Percentiles rank a stretch among this genome's conserved stretches.
These are phyloP conservation scores for Microplitis manilae DNA, from an alignment of 2,888 invertebrate genomes.

Conservation along the genomic window DNA sequence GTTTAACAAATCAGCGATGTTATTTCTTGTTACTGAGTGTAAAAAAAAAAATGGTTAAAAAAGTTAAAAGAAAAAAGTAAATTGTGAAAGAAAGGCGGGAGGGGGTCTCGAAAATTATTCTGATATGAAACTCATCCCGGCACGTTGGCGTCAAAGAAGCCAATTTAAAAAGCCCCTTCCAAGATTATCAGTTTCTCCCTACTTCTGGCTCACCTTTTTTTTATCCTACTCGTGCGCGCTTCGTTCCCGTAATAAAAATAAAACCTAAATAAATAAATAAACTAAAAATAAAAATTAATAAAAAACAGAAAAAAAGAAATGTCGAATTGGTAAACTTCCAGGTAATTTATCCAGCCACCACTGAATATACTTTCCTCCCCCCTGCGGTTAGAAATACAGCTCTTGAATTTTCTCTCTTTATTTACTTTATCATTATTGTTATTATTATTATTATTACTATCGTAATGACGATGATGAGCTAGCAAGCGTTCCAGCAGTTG, in stretches of 20 bases:
- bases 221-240: constrained; percentile 34
- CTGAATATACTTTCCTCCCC: constrained; percentile 60
- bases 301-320: constrained; percentile 43
- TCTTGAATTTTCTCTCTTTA: constrained; percentile 29
- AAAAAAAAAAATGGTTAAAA: constrained; percentile 45
- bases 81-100: constrained; percentile 33
- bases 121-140: constrained; percentile 70
- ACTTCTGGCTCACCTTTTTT: constrained; percentile 8
- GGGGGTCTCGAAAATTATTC: constrained; percentile 66
- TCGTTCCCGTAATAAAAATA: constrained; percentile 35
- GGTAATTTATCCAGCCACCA: constrained; percentile 65
- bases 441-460: constrained; percentile 28
- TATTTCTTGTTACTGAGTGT: constrained; percentile 43
- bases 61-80: constrained; percentile 39
- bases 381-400: constrained; percentile 32
- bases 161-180: constrained; percentile 71
- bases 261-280: constrained; percentile 31
- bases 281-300: constrained; percentile 44
- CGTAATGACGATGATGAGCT: too few relatives aligned
- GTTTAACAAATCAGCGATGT: constrained; percentile 51
- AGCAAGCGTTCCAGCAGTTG: constrained; percentile 4
- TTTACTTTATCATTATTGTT: constrained; percentile 36
- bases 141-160: constrained; percentile 68
- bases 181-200: constrained; percentile 63
- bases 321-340: constrained; percentile 67